Conservation (phyloP, 2,113 vertebrate species). For the Scortum barcoo region DNA sequence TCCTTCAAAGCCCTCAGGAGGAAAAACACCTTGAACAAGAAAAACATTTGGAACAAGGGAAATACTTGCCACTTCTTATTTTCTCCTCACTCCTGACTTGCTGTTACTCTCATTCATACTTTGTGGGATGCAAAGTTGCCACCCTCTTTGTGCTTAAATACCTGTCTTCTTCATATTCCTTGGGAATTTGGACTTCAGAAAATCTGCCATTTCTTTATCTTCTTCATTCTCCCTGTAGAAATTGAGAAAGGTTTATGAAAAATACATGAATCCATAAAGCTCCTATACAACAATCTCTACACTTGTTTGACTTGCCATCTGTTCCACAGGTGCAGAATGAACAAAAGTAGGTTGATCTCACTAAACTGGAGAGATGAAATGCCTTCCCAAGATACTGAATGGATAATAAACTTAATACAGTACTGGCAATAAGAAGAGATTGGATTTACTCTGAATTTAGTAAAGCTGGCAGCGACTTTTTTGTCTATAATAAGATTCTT, state of each 20-base stretch:
- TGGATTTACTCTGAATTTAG: constrained; percentile 3
- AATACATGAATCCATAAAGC: not conserved
- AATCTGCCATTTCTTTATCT: constrained; percentile 93
- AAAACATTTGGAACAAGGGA: not conserved
- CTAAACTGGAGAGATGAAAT: not conserved
- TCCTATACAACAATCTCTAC: not conserved
- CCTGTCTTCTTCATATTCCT: constrained; percentile 83
- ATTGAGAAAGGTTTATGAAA: not conserved
- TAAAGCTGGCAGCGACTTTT: not conserved
- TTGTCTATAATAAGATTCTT: not conserved
- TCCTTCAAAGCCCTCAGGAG: constrained; percentile 6
- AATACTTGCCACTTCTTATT: not conserved
- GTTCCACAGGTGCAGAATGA: not conserved
- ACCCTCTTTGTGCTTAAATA: constrained; percentile 27
- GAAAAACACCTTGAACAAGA: constrained; percentile 3
- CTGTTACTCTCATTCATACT: not conserved
- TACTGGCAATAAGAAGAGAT: constrained; percentile 19
- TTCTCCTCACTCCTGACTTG: not conserved
- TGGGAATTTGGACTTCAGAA: constrained; percentile 89
- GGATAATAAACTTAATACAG: not conserved
- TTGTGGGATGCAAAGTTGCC: not conserved
- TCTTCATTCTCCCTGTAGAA: constrained; percentile 88
- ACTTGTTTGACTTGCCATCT: not conserved
- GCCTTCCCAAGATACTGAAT: not conserved
- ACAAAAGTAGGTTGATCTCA: not conserved